phyloP scores from a whole-genome alignment of 2,113 vertebrate species.

The Semnopithecus entellus region DNA sequence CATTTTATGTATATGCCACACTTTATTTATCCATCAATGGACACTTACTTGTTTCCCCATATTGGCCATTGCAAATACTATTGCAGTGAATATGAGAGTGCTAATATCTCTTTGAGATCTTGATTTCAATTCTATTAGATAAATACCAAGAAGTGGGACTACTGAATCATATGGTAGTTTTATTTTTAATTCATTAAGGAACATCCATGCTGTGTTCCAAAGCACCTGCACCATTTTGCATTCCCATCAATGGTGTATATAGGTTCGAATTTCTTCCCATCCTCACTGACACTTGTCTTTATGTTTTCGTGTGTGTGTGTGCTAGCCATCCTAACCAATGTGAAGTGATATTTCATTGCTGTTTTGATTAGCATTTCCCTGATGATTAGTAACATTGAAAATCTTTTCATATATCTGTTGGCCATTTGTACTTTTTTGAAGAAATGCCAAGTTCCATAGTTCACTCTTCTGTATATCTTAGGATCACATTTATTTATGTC shows the following conservation, averaged over 20 bases:
- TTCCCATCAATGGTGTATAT: neutral
- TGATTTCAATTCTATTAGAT: neutral
- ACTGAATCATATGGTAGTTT: neutral
- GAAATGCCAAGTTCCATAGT: neutral
- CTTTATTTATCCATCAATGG: neutral
- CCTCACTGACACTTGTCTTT: neutral
- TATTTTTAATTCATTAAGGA: neutral
- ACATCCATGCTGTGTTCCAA: neutral
- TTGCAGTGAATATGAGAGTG: neutral
- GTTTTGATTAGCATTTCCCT: no score
- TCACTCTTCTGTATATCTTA: neutral
- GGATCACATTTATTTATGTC: neutral
- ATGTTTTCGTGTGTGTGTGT: neutral
- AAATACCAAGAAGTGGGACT: neutral
- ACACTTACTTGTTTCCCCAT: neutral
- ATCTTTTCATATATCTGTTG: no score
- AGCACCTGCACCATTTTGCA: neutral
- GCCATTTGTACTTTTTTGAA: neutral
- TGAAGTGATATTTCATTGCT: no score
- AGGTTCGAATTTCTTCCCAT: neutral
- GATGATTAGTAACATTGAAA: no score
- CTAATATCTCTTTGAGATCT: neutral
- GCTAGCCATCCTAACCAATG: neutral
- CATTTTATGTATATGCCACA: neutral
- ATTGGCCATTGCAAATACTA: neutral